Percentiles rank a stretch among this genome's conserved stretches.
Conservation (phyloP, 2,888 invertebrate species). For the Piscicola geometra region DNA sequence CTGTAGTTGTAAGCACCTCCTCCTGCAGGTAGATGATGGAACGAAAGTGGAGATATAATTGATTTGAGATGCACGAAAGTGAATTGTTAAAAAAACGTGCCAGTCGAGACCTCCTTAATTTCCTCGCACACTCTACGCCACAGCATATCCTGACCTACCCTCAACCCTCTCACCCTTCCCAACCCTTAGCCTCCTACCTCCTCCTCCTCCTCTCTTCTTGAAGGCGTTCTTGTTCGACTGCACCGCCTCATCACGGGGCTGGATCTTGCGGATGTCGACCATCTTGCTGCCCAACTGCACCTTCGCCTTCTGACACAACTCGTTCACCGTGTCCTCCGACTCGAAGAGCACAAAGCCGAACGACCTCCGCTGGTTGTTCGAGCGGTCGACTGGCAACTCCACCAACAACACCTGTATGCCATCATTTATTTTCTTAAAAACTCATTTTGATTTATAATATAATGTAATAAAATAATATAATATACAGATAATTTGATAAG, state of each 20-base stretch:
- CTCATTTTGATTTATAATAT: too few relatives aligned
- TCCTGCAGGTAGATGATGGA: too few relatives aligned
- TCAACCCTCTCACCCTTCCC: too few relatives aligned
- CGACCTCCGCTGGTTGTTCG: constrained; percentile 14
- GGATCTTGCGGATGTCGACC: constrained; percentile 23
- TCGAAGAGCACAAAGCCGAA: constrained; percentile 28
- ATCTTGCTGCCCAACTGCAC: constrained; percentile 7
- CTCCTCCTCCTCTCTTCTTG: neutral
- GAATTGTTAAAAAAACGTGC: too few relatives aligned
- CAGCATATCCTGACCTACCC: too few relatives aligned
- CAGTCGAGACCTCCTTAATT: too few relatives aligned
- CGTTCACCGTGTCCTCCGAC: constrained; percentile 21
- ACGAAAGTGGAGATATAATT: too few relatives aligned
- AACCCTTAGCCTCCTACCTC: too few relatives aligned
- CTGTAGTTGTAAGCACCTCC: neutral
- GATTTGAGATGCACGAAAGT: too few relatives aligned
- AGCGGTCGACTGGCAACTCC: constrained; percentile 16
- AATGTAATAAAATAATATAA: neutral
- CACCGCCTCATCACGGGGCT: neutral
- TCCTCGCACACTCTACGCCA: too few relatives aligned
- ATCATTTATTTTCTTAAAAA: too few relatives aligned
- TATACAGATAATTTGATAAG: neutral
- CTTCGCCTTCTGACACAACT: constrained; percentile 18
- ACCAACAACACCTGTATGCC: constrained; percentile 9
- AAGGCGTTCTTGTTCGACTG: neutral